These are phyloP conservation scores for Lophius americanus DNA, from an alignment of 2,797 vertebrate species.

Conservation along the genomic window DNA sequence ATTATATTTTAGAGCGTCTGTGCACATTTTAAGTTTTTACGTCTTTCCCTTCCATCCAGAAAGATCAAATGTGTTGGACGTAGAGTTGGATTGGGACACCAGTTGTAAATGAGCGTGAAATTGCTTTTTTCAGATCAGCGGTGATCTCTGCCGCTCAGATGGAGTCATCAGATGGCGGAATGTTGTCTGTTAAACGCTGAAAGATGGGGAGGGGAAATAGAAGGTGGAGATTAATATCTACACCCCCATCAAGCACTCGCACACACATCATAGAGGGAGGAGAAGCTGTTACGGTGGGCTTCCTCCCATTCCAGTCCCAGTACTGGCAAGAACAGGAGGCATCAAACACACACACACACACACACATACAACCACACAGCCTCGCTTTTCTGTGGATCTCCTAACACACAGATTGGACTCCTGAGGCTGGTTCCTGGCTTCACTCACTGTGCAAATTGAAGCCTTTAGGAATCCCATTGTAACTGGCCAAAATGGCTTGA, in stretches of 20 bases:
- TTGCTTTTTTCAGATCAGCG: conserved; percentile 46
- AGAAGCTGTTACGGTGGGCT: conserved; percentile 50
- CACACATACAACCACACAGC: conserved; percentile 65
- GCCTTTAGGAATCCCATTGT: conserved; percentile 72
- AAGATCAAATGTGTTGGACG: conserved; percentile 29
- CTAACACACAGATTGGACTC: conserved; percentile 68
- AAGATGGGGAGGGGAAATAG: conserved; percentile 18
- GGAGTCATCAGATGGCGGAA: conserved; percentile 43
- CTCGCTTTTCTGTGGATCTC: conserved; percentile 66
- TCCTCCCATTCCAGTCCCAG: conserved; percentile 42
- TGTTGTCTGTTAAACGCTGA: conserved; percentile 39
- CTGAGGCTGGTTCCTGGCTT: conserved; percentile 67
- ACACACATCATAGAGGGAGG: conserved; percentile 20
- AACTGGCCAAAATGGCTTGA: conserved; percentile 56
- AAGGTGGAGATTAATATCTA: conserved; percentile 25
- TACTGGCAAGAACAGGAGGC: conserved; percentile 58
- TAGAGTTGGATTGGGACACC: conserved; percentile 21
- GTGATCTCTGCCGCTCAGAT: conserved; percentile 29
- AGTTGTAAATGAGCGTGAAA: conserved; percentile 42
- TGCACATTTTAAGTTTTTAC: neutral
- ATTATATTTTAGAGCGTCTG: neutral
- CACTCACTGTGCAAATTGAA: conserved; percentile 72
- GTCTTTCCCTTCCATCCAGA: neutral
- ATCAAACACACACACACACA: conserved; percentile 34
- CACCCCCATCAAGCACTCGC: neutral